These are phyloP conservation scores for Peromyscus leucopus DNA, from an alignment of 2,113 vertebrate genomes.

Conservation along the genomic window DNA sequence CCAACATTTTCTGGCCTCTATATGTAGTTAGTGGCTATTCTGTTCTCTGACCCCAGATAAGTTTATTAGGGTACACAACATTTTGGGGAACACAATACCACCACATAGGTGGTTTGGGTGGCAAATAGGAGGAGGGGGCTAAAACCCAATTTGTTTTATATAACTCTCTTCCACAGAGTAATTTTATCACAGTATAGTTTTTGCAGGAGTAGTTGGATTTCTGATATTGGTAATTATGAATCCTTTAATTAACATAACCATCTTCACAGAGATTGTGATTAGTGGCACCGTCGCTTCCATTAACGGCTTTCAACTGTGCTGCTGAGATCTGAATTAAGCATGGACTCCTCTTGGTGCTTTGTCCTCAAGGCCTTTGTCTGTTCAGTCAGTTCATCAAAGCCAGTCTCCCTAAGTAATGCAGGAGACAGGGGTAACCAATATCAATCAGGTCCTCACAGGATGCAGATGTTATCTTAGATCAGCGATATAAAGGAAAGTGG, in stretches of 20 bases:
- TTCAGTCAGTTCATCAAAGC: not conserved
- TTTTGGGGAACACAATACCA: too few relatives aligned
- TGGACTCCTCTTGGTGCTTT: not conserved
- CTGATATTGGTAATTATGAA: not conserved
- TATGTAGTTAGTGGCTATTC: too few relatives aligned
- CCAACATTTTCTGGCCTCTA: too few relatives aligned
- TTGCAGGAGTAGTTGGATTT: not conserved
- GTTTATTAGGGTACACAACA: too few relatives aligned
- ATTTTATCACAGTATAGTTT: not conserved
- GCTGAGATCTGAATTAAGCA: not conserved
- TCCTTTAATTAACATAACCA: not conserved
- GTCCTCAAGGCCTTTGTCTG: not conserved
- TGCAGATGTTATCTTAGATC: not conserved
- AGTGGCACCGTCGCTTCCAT: not conserved
- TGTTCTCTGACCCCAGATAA: too few relatives aligned
- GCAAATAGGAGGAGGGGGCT: rapidly evolving
- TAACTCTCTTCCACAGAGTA: not conserved
- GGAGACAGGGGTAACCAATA: not conserved
- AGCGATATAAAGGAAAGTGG: not conserved
- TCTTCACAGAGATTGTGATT: not conserved
- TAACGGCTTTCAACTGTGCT: not conserved
- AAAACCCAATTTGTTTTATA: not conserved
- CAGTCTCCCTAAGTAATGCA: not conserved
- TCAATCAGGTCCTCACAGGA: not conserved
- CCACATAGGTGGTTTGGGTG: not conserved